Evolutionary conservation across 2,113 vertebrate genomes (phyloP), one percentile per base, ranked within the genome.

Genomic region (Trinectes maculatus): DNA sequence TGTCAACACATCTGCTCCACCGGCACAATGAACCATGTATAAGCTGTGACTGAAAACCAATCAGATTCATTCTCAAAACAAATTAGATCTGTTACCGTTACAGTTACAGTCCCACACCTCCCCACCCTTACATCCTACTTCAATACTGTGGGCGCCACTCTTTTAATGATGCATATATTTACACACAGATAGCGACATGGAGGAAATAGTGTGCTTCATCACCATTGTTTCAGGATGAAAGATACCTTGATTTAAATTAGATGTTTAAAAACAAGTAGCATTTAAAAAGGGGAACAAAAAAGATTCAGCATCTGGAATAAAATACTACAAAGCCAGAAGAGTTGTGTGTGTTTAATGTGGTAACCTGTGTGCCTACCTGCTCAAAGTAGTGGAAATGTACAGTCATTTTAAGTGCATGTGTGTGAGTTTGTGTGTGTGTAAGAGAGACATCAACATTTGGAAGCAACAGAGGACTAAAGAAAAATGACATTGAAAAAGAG

Each of bases 141-240:
- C 37, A 46, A 31, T 22, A 67, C 56, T 36, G 65, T 18, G 59
- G 77, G 73, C 21, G 36, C 65, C 40, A 51, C 78, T n/a, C 68
- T 69, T 34, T 73, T 52, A 57, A 71, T 34, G 78, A 56, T 63
- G 74, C 83, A 72, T 78, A 83, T 90, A 91, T 91, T 91, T 90
- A 91, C 90, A 92, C 75, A 85, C 77, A 78, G 49, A 84, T 69
- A 81, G 71, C 83, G 56, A 85, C 51, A 31, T 69, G 84, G 72
- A 84, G 82, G 70, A 69, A 87, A 89, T 71, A 72, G 80, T 91
- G 90, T 90, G 91, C 89, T 91, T 89, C 21, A 56, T 86, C 87
- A 77, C 71, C 71, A 58, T 62, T n/a, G 74, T 71, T 89, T 86
- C 58, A 85, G 82, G 76, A 88, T 77, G 84, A 86, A 47, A 87